Percentiles rank a stretch among this genome's conserved stretches.
Conservation (phyloP, 2,888 invertebrate genomes). For the Lumbricus terrestris region DNA sequence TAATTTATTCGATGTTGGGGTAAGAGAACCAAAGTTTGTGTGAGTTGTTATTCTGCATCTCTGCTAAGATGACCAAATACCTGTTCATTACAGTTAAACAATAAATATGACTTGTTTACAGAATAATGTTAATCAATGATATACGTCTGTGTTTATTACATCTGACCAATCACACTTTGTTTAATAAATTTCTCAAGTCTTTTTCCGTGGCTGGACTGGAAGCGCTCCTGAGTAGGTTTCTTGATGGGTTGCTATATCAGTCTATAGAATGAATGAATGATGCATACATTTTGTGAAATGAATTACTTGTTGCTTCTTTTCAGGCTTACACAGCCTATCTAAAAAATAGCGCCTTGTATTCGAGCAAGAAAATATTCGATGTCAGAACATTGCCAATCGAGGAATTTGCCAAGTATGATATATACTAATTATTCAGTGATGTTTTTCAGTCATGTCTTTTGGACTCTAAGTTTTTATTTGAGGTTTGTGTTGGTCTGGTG, state of each 20-base stretch:
- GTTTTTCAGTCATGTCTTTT: neutral
- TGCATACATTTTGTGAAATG: neutral
- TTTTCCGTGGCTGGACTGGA: no score
- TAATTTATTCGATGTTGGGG: neutral
- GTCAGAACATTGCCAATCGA: conserved; percentile 77
- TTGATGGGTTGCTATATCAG: no score
- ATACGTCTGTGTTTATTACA: no score
- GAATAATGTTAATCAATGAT: no score
- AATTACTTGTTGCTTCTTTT: conserved; percentile 31
- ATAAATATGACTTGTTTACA: no score
- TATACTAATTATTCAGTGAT: neutral
- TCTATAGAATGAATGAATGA: no score
- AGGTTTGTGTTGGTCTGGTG: no score
- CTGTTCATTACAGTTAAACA: neutral
- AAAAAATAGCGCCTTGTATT: conserved; percentile 87
- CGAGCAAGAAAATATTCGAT: conserved; percentile 87
- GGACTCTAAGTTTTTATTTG: no score
- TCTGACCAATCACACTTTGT: no score
- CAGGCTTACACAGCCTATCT: conserved; percentile 84
- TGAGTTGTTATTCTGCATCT: no score
- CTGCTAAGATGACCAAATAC: neutral
- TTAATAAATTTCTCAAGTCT: no score
- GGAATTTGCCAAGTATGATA: conserved; percentile 72
- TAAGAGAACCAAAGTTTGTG: neutral
- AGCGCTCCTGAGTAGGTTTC: no score